Conservation (phyloP, 2,113 vertebrate species). For the Nymphicus hollandicus region DNA sequence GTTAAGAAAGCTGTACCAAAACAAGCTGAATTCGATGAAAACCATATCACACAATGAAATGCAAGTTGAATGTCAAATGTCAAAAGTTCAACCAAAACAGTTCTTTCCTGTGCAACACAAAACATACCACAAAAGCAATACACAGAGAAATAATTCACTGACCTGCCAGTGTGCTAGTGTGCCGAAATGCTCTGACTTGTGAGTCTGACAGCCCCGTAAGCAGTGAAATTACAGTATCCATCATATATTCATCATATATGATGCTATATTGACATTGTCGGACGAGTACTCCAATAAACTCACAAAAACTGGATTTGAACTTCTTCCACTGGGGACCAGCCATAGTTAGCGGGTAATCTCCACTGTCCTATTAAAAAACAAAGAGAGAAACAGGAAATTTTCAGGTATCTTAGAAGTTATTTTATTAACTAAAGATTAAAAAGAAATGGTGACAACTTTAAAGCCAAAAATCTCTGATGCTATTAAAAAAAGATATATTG, state of each 20-base stretch:
- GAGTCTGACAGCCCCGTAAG: conserved; percentile 98
- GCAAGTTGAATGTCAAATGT: rapidly evolving
- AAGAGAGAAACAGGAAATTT: neutral
- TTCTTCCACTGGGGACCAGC: conserved; percentile 99
- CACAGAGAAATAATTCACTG: conserved; percentile 17
- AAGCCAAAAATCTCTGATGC: neutral
- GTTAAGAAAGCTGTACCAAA: neutral
- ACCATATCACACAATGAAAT: neutral
- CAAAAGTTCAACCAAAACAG: neutral
- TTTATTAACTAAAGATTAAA: neutral
- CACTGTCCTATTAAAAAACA: conserved; percentile 86
- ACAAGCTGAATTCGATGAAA: neutral
- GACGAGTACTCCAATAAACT: conserved; percentile 96
- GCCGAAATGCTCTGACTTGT: conserved; percentile 97
- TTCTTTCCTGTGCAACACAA: neutral
- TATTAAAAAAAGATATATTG: neutral
- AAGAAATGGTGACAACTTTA: neutral
- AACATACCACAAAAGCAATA: neutral
- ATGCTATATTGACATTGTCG: conserved; percentile 99
- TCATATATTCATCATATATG: conserved; percentile 99
- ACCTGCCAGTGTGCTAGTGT: conserved; percentile 99
- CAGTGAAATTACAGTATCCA: conserved; percentile 98
- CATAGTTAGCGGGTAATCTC: conserved; percentile 97
- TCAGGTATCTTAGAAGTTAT: neutral
- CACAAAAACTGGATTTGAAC: conserved; percentile 98